Evolutionary conservation across 37 sponge, comb jelly and placozoan species (phyloP), one percentile per base, ranked within the genome.

Genomic region (Theonella swinhoei): DNA sequence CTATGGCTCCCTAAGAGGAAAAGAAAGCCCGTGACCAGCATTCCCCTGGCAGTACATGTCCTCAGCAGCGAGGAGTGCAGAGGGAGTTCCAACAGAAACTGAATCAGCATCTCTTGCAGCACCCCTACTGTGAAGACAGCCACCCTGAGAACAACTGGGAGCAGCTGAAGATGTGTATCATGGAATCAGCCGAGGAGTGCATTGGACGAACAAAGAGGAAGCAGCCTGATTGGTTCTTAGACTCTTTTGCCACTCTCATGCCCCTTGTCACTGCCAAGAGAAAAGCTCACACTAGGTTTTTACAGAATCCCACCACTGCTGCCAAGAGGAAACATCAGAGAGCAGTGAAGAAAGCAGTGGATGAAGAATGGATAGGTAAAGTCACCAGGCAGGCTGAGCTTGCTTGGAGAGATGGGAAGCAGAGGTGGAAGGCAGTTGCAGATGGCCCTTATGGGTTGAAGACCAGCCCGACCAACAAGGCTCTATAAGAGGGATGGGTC

Each of bases 151-250:
- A 68, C n/a, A 80, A 80, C 17, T 82, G 75, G 62, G 5, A 63
- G 14, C 7, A 14, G 4, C 3, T 85, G 43, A 67, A 64, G 32
- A 23, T 33, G 3, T 62, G 78, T 3, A 36, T 85, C 0, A 61
- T 77, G 23, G 26, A 19, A 28, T 60, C 78, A 26, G 85, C 87
- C 11, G 87, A 78, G 40, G 39, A 31, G 20, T 26, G 33, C 28
- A 22, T 84, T 24, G 76, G 85, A n/a, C 32, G 22, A 42, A 60
- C 20, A 30, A 64, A 33, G 39, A 59, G 59, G 78, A 87, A 80
- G 28, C 82, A 88, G 37, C 82, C 88, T 5, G 82, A 88, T 11
- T 86, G 87, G 87, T 86, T 86, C n/a, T 3, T 36, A 23, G 82
- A 75, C 31, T 81, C 54, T 29, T 28, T 11, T 3, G 81, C 73